phyloP scores from a whole-genome alignment of 2,113 vertebrate genomes.

The Ascaphus truei region DNA sequence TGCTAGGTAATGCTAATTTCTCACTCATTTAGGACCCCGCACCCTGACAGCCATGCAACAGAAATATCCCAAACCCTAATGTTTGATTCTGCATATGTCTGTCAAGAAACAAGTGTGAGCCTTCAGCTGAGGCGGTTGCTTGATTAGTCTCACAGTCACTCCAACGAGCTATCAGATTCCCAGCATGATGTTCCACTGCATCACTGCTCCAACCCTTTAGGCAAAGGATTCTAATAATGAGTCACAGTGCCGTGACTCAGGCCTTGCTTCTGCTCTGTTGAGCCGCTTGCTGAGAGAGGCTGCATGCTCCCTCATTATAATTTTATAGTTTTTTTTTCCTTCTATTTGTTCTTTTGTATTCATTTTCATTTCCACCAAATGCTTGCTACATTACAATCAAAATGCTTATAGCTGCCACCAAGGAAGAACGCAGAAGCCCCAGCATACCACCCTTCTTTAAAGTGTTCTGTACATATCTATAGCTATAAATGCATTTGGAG shows the following conservation, averaged over 20 bases:
- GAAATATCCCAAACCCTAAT: slow-evolving; percentile 4
- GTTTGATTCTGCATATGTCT: slow-evolving; percentile 50
- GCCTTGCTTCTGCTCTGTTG: slow-evolving; percentile 57
- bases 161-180: slow-evolving; percentile 56
- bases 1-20: too few relatives aligned
- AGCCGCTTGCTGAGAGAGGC: slow-evolving; percentile 53
- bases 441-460: slow-evolving; percentile 42
- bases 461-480: neutral
- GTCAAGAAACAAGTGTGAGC: slow-evolving; percentile 52
- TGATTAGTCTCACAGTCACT: slow-evolving; percentile 58
- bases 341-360: slow-evolving; percentile 47
- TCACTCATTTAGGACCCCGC: neutral
- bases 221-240: slow-evolving; percentile 64
- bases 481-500: neutral
- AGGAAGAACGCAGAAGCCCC: slow-evolving; percentile 42
- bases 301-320: slow-evolving; percentile 51
- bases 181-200: slow-evolving; percentile 58
- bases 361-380: slow-evolving; percentile 37
- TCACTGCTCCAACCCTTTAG: slow-evolving; percentile 56
- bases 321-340: slow-evolving; percentile 41
- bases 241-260: slow-evolving; percentile 54
- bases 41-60: neutral
- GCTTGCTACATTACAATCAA: slow-evolving; percentile 35
- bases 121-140: slow-evolving; percentile 45
- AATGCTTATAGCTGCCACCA: slow-evolving; percentile 42